A percentile compares a stretch with the other conserved stretches of the same genome.
These are phyloP conservation scores for Ceratina calcarata DNA, from an alignment of 1,140 invertebrate genomes.

Conservation along the genomic window DNA sequence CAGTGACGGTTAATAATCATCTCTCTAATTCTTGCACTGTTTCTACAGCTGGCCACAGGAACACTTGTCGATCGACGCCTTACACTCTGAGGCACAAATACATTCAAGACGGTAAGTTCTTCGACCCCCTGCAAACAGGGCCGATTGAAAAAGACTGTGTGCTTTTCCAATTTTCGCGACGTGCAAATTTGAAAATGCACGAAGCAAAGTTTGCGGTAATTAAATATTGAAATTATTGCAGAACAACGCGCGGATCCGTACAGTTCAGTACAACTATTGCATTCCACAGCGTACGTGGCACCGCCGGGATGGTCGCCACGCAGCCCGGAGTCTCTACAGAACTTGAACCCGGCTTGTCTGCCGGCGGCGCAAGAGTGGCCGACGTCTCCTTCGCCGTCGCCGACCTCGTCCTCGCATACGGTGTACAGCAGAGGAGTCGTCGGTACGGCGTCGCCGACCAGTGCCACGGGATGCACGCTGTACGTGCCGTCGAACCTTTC, in stretches of 20 bases:
- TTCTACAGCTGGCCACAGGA: slow-evolving; percentile 74
- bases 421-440: slow-evolving; percentile 59
- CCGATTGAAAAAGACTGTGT: not conserved
- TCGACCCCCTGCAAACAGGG: no score
- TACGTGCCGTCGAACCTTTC: slow-evolving; percentile 73
- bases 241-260: slow-evolving; percentile 77
- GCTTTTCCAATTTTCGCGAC: not conserved
- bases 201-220: not conserved
- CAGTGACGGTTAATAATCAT: slow-evolving; percentile 68
- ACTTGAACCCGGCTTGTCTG: slow-evolving; percentile 53
- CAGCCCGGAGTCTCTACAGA: slow-evolving; percentile 73
- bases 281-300: slow-evolving; percentile 77
- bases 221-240: slow-evolving; percentile 38
- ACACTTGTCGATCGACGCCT: slow-evolving; percentile 74
- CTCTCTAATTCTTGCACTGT: slow-evolving; percentile 73
- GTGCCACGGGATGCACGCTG: slow-evolving; percentile 69
- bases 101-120: slow-evolving; percentile 73
- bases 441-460: slow-evolving; percentile 61
- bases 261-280: slow-evolving; percentile 74
- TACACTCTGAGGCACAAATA: slow-evolving; percentile 78
- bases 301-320: slow-evolving; percentile 75
- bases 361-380: slow-evolving; percentile 73
- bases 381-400: slow-evolving; percentile 75
- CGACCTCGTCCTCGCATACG: slow-evolving; percentile 70
- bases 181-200: not conserved